phyloP scores from a whole-genome alignment of 2,797 vertebrate species.

The Garrulus glandarius region DNA sequence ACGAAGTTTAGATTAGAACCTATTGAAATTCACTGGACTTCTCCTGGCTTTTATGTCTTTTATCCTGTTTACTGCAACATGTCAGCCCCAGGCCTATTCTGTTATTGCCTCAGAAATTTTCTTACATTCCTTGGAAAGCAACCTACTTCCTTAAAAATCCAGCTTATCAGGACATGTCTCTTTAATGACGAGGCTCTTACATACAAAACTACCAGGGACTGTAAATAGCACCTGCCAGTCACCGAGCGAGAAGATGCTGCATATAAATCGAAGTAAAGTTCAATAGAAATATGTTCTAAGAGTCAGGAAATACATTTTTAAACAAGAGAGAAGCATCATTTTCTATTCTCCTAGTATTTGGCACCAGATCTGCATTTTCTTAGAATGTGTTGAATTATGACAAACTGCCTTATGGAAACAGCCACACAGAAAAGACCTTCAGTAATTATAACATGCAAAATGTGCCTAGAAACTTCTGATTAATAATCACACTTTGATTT shows the following conservation, averaged over 20 bases:
- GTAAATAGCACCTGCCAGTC: background rate
- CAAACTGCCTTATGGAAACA: background rate
- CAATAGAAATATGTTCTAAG: background rate
- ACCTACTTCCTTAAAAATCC: background rate
- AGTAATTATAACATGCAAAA: background rate
- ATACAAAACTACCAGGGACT: background rate
- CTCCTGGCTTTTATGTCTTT: background rate
- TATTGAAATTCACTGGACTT: background rate
- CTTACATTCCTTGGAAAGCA: background rate
- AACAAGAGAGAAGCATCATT: background rate
- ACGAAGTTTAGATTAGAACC: background rate
- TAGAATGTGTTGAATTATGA: background rate
- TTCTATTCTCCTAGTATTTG: background rate
- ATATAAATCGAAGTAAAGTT: background rate
- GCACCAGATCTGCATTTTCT: background rate
- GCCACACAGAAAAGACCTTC: background rate
- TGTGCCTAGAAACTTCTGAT: background rate
- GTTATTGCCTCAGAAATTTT: background rate
- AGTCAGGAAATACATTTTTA: background rate
- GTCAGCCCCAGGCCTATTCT: background rate
- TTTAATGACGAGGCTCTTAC: background rate
- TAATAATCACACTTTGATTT: conserved; percentile 24
- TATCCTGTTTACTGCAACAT: background rate
- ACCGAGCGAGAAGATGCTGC: background rate
- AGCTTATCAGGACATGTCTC: background rate